Evolutionary conservation across 2,113 vertebrate species (phyloP).

Genomic region (Eudyptes chrysolophus): DNA sequence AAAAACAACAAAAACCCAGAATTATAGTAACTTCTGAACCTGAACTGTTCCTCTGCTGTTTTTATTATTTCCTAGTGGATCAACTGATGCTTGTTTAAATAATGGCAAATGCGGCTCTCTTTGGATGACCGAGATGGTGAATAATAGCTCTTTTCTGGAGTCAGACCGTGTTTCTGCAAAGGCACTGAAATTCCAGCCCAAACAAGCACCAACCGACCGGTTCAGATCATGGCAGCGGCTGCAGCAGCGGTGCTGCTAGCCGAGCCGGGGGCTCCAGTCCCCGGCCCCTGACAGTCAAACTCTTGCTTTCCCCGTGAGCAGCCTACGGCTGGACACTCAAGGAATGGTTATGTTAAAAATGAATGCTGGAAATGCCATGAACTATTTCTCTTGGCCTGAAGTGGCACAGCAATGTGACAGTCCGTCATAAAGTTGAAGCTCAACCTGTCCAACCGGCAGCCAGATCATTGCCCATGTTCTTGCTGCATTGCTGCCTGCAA

Average conservation of each 20-base stretch:
- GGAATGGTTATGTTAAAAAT: neutral
- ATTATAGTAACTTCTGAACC: neutral
- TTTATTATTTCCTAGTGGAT: neutral
- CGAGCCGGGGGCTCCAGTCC: fast-evolving
- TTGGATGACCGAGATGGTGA: neutral
- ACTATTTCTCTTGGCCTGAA: neutral
- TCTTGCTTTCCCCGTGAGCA: fast-evolving
- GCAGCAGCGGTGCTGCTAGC: neutral
- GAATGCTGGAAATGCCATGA: neutral
- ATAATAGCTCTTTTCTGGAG: neutral
- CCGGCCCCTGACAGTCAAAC: fast-evolving
- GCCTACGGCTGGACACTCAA: neutral
- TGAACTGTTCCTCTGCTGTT: neutral
- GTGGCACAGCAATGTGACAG: neutral
- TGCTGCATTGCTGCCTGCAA: neutral
- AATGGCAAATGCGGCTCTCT: neutral
- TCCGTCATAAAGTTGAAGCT: neutral
- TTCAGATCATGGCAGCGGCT: neutral
- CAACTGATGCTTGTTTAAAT: neutral
- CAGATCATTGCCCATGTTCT: neutral
- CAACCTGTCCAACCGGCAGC: neutral
- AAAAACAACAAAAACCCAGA: neutral
- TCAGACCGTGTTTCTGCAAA: neutral
- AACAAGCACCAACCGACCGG: fast-evolving
- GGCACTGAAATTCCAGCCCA: neutral